Evolutionary conservation across 92 coral and sea anemone genomes (phyloP), one percentile per base, ranked within the genome.

Genomic region (Umimayanthus chanpuru): DNA sequence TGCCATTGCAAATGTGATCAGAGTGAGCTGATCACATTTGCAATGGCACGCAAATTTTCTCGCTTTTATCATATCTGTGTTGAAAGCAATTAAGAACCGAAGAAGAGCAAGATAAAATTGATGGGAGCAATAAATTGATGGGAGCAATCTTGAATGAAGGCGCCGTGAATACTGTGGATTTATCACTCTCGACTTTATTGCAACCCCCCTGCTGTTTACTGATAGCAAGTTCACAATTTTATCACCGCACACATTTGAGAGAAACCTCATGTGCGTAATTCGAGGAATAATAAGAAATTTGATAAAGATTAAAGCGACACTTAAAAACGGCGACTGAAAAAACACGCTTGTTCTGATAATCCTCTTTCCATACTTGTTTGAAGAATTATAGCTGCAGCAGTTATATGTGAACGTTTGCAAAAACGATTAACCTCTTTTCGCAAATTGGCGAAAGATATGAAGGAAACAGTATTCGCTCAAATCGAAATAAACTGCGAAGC

Each of bases 141-240:
- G 14, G n/a, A 66, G 25, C 25, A 66, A 65, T 40, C 49, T 14
- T 65, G 64, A 81, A 61, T n/a, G 28, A 50, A 49, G 86, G 58
- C 86, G 86, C 49, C 20, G 53, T 64, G 71, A 41, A 67, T 82
- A 40, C 29, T n/a, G 2, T 3, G 9, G 9, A 21, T 76, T 64
- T 81, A 64, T 76, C 86, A 6, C 23, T 26, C 10, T 41, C 38
- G 18, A 39, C 66, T 29, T 66, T 50, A 65, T 67, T 81, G 16
- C 74, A 39, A 29, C 12, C 32, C 55, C 67, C 58, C 73, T 64
- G 76, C 43, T 38, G 74, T 26, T 67, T 81, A 70, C 76, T 47
- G 76, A 81, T 65, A 81, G 86, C 53, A 55, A 80, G 20, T 65
- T 4, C 36, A 40, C 26, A 26, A 11, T 41, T 39, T 81, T 40